A percentile compares a stretch with the other conserved stretches of the same genome.
Conservation (phyloP, 2,113 vertebrate species). For the Mugil cephalus region DNA sequence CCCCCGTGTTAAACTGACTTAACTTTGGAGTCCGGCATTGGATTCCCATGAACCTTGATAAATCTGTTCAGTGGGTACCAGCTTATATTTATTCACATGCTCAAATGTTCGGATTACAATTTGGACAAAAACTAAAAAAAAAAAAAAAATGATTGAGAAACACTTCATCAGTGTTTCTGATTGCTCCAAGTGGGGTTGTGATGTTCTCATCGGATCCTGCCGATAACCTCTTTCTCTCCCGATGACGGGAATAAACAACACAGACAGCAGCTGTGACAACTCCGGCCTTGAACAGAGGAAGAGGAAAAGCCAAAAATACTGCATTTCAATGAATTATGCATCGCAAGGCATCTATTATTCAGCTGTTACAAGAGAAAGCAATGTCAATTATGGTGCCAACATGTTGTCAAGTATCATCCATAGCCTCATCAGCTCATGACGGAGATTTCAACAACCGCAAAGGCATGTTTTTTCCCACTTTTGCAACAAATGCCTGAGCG, state of each 20-base stretch:
- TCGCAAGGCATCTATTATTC: slow-evolving; percentile 63
- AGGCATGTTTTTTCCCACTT: slow-evolving; percentile 13
- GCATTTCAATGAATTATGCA: slow-evolving; percentile 71
- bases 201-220: slow-evolving; percentile 50
- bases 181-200: slow-evolving; percentile 29
- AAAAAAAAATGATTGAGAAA: not conserved
- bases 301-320: slow-evolving; percentile 42
- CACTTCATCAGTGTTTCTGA: slow-evolving; percentile 24
- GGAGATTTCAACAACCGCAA: slow-evolving; percentile 7
- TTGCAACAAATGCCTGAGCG: not conserved
- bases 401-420: slow-evolving; percentile 42
- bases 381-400: slow-evolving; percentile 60
- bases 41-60: slow-evolving; percentile 3
- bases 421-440: slow-evolving; percentile 19
- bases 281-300: slow-evolving; percentile 32
- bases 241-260: slow-evolving; percentile 37
- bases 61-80: not conserved
- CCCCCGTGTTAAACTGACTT: slow-evolving; percentile 33
- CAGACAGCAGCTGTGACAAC: slow-evolving; percentile 12
- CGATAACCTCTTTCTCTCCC: slow-evolving; percentile 26
- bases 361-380: slow-evolving; percentile 62
- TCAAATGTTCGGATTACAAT: slow-evolving; percentile 6
- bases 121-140: not conserved
- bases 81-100: slow-evolving; percentile 2
- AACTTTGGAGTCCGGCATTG: slow-evolving; percentile 30